Percentiles rank a stretch among this genome's conserved stretches.
phyloP scores from a whole-genome alignment of 2,797 vertebrate genomes.

The Chrosomus eos region DNA sequence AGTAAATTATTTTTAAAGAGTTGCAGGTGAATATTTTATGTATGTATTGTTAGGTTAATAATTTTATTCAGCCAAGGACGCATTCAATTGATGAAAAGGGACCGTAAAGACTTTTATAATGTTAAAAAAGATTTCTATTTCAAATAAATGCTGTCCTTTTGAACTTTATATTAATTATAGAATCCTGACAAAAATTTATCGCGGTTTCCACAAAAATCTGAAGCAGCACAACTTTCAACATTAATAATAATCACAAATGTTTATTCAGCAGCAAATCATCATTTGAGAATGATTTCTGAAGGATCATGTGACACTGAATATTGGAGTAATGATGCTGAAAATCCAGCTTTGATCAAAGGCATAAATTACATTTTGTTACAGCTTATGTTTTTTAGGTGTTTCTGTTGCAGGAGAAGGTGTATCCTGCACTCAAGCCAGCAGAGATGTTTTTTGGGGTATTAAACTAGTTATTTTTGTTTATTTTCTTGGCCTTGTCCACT shows the following conservation, averaged over 20 bases:
- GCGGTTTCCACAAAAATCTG: background rate
- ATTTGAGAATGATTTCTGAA: too few relatives aligned
- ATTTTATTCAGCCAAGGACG: background rate
- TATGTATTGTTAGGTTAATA: background rate
- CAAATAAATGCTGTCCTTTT: background rate
- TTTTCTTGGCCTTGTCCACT: too few relatives aligned
- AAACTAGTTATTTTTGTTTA: too few relatives aligned
- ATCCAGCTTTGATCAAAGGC: too few relatives aligned
- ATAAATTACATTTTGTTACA: too few relatives aligned
- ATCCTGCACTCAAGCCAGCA: too few relatives aligned
- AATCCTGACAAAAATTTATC: background rate
- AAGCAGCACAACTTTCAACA: background rate
- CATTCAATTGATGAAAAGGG: background rate
- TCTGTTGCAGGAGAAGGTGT: too few relatives aligned
- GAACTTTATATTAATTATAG: background rate
- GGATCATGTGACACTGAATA: background rate
- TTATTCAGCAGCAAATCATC: too few relatives aligned
- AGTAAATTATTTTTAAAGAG: background rate
- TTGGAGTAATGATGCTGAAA: background rate
- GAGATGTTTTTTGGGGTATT: too few relatives aligned
- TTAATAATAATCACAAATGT: background rate
- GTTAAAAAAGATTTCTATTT: background rate
- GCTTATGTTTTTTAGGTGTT: too few relatives aligned
- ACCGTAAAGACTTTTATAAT: background rate
- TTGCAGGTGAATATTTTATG: background rate